phyloP scores from a whole-genome alignment of 64 coral and sea anemone species.

The Pachyseris speciosa region DNA sequence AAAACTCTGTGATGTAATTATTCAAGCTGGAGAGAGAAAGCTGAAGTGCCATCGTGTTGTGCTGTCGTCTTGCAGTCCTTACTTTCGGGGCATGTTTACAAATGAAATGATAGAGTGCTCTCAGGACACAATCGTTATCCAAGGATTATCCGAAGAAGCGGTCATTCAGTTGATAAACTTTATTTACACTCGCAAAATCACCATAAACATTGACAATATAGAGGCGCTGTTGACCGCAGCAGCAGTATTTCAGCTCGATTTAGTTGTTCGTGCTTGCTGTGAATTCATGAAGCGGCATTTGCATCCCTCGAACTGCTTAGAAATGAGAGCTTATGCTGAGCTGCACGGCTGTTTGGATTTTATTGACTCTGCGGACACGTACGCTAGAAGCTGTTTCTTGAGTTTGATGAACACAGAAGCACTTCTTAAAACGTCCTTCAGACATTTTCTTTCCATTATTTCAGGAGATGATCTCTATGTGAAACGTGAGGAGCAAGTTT shows the following conservation, averaged over 20 bases:
- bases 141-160: constrained; percentile 87
- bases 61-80: constrained; percentile 92
- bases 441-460: constrained; percentile 77
- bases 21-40: constrained; percentile 88
- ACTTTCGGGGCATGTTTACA: constrained; percentile 98
- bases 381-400: constrained; percentile 74
- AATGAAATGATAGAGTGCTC: constrained; percentile 90
- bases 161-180: constrained; percentile 84
- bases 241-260: constrained; percentile 88
- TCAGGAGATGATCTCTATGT: constrained; percentile 80
- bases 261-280: constrained; percentile 93
- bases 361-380: constrained; percentile 77
- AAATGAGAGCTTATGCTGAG: constrained; percentile 94
- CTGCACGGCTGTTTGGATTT: constrained; percentile 93
- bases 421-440: constrained; percentile 81
- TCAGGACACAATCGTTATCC: constrained; percentile 85
- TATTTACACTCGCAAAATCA: constrained; percentile 94
- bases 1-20: constrained; percentile 90
- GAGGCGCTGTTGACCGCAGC: constrained; percentile 87
- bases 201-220: constrained; percentile 92
- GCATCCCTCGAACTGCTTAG: constrained; percentile 91
- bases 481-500: constrained; percentile 88
- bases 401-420: constrained; percentile 74
- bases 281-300: constrained; percentile 95
- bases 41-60: constrained; percentile 94